A percentile compares a stretch with the other conserved stretches of the same genome.
phyloP scores from a whole-genome alignment of 2,797 vertebrate genomes.

The Moxostoma hubbsi region DNA sequence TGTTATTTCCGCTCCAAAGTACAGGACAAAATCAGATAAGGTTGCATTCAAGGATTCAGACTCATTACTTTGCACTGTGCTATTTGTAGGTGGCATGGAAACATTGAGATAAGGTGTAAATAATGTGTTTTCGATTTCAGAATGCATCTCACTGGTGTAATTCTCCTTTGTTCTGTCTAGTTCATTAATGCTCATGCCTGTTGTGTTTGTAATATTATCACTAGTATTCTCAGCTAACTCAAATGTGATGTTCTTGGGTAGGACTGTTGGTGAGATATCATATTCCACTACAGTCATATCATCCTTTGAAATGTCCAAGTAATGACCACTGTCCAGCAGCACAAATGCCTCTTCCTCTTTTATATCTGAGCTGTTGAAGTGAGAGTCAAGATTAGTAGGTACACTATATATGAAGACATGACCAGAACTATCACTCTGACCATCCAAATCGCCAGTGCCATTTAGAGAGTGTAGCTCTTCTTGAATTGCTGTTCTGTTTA shows the following conservation, averaged over 20 bases:
- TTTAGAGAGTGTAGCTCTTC: constrained; percentile 16
- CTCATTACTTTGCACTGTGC: constrained; percentile 12
- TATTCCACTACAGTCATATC: constrained; percentile 9
- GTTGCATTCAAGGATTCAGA: not conserved
- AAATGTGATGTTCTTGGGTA: not conserved
- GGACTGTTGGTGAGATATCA: constrained; percentile 9
- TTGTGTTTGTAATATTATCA: constrained; percentile 1
- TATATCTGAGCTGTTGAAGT: constrained; percentile 19
- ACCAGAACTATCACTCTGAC: constrained; percentile 44
- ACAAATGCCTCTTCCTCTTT: constrained; percentile 52
- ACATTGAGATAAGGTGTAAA: not conserved
- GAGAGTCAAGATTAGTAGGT: constrained; percentile 12
- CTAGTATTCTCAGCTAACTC: constrained; percentile 26
- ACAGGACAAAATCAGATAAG: not conserved
- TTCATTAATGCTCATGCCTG: constrained; percentile 5
- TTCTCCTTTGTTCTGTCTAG: constrained; percentile 11
- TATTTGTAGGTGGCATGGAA: not conserved
- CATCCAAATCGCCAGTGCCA: not conserved
- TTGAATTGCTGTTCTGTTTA: constrained; percentile 25
- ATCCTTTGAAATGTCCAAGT: constrained; percentile 14
- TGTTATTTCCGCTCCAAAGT: not conserved
- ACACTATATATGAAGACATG: constrained; percentile 63
- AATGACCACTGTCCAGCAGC: constrained; percentile 38
- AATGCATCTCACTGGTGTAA: not conserved
- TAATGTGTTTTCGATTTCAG: not conserved